These are phyloP conservation scores for Mythimna loreyi DNA, from an alignment of 2,888 invertebrate genomes.

Conservation along the genomic window DNA sequence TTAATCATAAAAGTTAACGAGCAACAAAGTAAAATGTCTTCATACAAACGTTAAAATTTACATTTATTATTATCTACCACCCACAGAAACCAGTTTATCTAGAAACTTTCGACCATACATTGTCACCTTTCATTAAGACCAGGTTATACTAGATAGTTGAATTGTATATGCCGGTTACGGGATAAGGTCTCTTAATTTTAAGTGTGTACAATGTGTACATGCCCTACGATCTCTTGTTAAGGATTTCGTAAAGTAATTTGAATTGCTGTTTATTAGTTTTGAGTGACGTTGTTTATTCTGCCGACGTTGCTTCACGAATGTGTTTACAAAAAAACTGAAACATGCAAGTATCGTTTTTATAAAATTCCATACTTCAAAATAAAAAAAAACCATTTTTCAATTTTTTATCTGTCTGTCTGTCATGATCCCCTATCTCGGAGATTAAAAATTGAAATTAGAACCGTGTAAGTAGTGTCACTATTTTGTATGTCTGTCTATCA, in stretches of 20 bases:
- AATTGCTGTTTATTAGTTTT: constrained; percentile 23
- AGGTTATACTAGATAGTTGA: constrained; percentile 35
- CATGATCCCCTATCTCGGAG: too few relatives aligned
- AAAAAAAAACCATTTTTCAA: too few relatives aligned
- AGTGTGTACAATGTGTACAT: constrained; percentile 60
- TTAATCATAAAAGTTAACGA: constrained; percentile 49
- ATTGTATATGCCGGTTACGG: constrained; percentile 45
- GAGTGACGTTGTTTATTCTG: background rate
- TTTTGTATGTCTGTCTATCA: too few relatives aligned
- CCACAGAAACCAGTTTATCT: constrained; percentile 7
- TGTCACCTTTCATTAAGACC: background rate
- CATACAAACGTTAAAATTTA: constrained; percentile 60
- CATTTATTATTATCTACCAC: constrained; percentile 58
- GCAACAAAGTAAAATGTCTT: constrained; percentile 57
- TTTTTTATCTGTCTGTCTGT: too few relatives aligned
- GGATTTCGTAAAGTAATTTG: constrained; percentile 45
- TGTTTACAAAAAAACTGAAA: too few relatives aligned
- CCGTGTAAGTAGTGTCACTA: too few relatives aligned
- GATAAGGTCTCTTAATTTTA: constrained; percentile 49
- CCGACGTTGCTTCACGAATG: too few relatives aligned
- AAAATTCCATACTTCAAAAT: too few relatives aligned
- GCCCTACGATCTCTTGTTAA: constrained; percentile 49
- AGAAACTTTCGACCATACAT: constrained; percentile 7
- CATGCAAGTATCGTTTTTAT: too few relatives aligned
- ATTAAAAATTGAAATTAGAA: too few relatives aligned